These are phyloP conservation scores for Anoncus sp. DNA, from an alignment of 2,888 invertebrate species.

Conservation along the genomic window DNA sequence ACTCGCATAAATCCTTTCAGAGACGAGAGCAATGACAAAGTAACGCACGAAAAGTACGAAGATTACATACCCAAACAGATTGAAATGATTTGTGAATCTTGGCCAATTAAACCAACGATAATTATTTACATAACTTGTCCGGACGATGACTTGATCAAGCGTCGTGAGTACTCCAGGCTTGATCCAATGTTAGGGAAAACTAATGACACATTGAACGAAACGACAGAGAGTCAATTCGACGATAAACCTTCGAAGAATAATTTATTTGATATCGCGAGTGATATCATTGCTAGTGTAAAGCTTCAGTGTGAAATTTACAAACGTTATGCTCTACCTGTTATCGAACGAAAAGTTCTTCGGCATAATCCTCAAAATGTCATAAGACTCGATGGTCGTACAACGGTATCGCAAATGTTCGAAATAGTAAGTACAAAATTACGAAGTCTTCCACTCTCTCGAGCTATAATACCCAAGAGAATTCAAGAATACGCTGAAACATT, in stretches of 20 bases:
- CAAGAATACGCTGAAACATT: conserved; percentile 59
- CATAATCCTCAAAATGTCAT: conserved; percentile 85
- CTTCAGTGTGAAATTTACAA: conserved; percentile 85
- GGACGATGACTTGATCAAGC: conserved; percentile 84
- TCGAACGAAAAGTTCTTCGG: conserved; percentile 84
- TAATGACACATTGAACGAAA: conserved; percentile 71
- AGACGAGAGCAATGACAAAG: conserved; percentile 14
- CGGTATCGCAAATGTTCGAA: conserved; percentile 84
- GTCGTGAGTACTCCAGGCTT: conserved; percentile 74
- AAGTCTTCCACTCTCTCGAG: conserved; percentile 78
- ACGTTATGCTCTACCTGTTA: conserved; percentile 81
- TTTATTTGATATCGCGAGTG: conserved; percentile 83
- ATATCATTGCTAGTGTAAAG: conserved; percentile 83
- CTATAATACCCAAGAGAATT: conserved; percentile 78
- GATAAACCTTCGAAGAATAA: conserved; percentile 80
- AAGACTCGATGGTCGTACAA: conserved; percentile 85
- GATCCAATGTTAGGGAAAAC: conserved; percentile 75
- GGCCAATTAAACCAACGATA: conserved; percentile 83
- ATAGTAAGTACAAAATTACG: conserved; percentile 83
- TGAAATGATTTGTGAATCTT: conserved; percentile 72
- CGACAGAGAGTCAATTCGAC: conserved; percentile 47
- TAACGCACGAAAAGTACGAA: conserved; percentile 38
- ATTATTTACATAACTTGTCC: conserved; percentile 86
- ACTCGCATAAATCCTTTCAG: conserved; percentile 32
- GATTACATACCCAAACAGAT: conserved; percentile 66